phyloP scores from a whole-genome alignment of 2,888 invertebrate genomes.

The Gibbula magus region DNA sequence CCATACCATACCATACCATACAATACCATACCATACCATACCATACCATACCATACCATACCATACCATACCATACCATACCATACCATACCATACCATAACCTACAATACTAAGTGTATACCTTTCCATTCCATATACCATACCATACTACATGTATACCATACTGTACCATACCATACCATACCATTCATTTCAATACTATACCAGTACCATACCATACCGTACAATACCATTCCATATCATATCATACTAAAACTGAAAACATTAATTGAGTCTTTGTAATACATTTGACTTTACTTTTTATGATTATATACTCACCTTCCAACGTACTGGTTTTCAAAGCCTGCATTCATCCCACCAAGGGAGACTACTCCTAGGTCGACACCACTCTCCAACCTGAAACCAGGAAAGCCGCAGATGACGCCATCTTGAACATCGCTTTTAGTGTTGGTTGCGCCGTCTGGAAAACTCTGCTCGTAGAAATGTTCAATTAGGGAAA shows the following conservation, averaged over 20 bases:
- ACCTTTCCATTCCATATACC: no score
- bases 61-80: neutral
- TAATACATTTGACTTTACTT: no score
- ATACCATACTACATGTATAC: neutral
- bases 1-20: no score
- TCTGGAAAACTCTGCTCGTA: constrained; percentile 32
- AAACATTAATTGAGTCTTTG: no score
- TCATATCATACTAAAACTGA: no score
- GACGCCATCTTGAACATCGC: constrained; percentile 27
- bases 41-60: neutral
- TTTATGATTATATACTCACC: constrained; percentile 27
- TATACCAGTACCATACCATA: no score
- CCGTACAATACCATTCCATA: no score
- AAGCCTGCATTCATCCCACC: constrained; percentile 46
- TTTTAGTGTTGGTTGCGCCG: constrained; percentile 38
- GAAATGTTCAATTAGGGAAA: no score
- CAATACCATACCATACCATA: no score
- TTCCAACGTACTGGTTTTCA: constrained; percentile 35
- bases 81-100: neutral
- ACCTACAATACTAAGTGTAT: no score
- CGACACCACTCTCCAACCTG: constrained; percentile 32
- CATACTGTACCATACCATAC: no score
- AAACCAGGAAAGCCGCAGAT: constrained; percentile 50
- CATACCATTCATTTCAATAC: no score
- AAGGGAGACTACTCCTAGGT: constrained; percentile 43